Conservation (phyloP, 2,888 invertebrate genomes). For the Hypsopygia costalis region DNA sequence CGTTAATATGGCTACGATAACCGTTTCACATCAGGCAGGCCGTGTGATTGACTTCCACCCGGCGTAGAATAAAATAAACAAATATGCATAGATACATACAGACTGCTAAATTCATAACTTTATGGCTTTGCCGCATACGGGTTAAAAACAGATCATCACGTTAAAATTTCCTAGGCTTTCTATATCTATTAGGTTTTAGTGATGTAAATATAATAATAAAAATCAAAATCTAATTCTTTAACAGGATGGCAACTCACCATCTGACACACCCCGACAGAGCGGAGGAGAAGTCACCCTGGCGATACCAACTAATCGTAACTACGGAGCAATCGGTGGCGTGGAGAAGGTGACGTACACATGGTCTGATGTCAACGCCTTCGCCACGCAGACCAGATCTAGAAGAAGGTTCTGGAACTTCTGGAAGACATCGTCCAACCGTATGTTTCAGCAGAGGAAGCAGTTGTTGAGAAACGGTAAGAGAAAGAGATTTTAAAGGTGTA, state of each 20-base stretch:
- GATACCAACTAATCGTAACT: constrained; percentile 48
- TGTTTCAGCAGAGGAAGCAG: constrained; percentile 83
- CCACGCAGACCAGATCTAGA: constrained; percentile 76
- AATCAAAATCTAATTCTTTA: background rate
- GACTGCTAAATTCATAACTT: too few species aligned
- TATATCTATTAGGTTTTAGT: too few species aligned
- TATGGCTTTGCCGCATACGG: too few species aligned
- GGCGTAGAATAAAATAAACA: too few species aligned
- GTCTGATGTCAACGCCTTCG: constrained; percentile 89
- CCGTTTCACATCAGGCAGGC: too few species aligned
- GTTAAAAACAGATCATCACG: too few species aligned
- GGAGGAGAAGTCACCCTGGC: constrained; percentile 52
- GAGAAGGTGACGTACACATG: constrained; percentile 87
- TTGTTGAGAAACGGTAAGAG: constrained; percentile 85
- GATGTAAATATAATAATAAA: too few species aligned
- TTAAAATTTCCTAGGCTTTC: too few species aligned
- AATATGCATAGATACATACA: too few species aligned
- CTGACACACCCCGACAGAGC: constrained; percentile 49
- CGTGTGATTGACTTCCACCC: too few species aligned
- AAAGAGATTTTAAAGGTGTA: too few species aligned
- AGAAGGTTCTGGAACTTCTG: constrained; percentile 69
- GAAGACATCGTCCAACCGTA: constrained; percentile 52
- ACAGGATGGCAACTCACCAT: constrained; percentile 48
- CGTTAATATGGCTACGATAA: too few species aligned
- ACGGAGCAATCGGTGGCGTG: constrained; percentile 60